Conservation (phyloP, 2,113 vertebrate species). For the Callipepla squamata region DNA sequence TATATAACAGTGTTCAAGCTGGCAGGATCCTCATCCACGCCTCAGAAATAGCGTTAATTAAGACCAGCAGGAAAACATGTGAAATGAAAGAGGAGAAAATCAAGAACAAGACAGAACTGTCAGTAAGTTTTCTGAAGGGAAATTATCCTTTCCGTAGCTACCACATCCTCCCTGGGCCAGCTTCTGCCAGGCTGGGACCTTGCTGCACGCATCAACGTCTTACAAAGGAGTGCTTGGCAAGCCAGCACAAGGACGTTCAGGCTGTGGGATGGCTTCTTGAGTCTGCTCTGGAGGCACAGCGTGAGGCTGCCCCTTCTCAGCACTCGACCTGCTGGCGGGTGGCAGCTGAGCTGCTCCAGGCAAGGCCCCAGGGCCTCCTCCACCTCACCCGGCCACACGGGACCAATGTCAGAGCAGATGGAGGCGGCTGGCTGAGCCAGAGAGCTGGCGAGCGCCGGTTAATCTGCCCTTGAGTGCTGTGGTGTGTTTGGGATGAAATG, state of each 20-base stretch:
- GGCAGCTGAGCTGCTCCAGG: neutral
- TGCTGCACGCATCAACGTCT: rapidly evolving
- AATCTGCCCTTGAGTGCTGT: neutral
- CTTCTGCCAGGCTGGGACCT: neutral
- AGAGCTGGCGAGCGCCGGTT: neutral
- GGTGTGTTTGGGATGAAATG: rapidly evolving
- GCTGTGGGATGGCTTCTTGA: neutral
- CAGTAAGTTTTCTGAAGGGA: slow-evolving; percentile 2
- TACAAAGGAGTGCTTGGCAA: neutral
- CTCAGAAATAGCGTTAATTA: slow-evolving; percentile 49
- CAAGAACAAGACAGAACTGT: neutral
- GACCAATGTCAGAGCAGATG: slow-evolving; percentile 27
- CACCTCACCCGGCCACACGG: neutral
- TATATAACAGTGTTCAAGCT: neutral
- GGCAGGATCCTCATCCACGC: neutral
- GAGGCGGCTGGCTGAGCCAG: neutral
- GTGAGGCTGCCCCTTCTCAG: neutral
- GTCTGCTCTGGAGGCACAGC: neutral
- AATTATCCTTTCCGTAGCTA: neutral
- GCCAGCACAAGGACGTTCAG: neutral
- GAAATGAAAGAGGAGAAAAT: slow-evolving; percentile 25
- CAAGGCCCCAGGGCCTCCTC: neutral
- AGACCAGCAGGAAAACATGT: slow-evolving; percentile 32
- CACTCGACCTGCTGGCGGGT: neutral
- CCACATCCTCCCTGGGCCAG: neutral